phyloP scores from a whole-genome alignment of 2,797 vertebrate species.

The Chanos chanos region DNA sequence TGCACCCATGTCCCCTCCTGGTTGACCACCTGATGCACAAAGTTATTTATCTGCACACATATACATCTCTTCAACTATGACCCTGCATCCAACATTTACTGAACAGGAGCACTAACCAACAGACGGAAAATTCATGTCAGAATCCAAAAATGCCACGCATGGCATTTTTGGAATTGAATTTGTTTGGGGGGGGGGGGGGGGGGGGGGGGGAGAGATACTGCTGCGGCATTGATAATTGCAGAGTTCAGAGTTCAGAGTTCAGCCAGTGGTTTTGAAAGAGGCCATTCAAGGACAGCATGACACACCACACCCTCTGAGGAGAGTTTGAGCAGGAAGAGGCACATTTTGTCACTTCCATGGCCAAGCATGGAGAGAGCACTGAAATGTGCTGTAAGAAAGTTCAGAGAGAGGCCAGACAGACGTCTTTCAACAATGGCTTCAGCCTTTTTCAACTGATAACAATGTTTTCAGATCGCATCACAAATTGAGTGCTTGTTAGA shows the following conservation, averaged over 20 bases:
- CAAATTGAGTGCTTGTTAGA: slow-evolving; percentile 23
- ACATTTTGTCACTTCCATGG: slow-evolving; percentile 42
- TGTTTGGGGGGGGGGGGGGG: no score
- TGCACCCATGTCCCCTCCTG: slow-evolving; percentile 97
- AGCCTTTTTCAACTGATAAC: slow-evolving; percentile 53
- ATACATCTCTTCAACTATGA: slow-evolving; percentile 33
- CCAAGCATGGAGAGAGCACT: slow-evolving; percentile 44
- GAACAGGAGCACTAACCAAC: slow-evolving; percentile 11
- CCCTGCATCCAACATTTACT: slow-evolving; percentile 18
- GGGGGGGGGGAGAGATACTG: no score
- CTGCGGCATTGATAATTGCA: slow-evolving; percentile 60
- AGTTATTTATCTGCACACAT: slow-evolving; percentile 52
- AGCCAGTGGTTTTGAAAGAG: slow-evolving; percentile 43
- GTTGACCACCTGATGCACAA: slow-evolving; percentile 92
- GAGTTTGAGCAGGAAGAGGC: slow-evolving; percentile 51
- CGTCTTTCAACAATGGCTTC: slow-evolving; percentile 54
- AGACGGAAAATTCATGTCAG: no score
- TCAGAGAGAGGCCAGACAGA: slow-evolving; percentile 43
- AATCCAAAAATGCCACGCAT: no score
- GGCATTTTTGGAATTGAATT: slow-evolving; percentile 5
- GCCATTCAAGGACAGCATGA: slow-evolving; percentile 92
- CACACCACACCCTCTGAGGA: slow-evolving; percentile 90
- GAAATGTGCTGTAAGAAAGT: slow-evolving; percentile 48
- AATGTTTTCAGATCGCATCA: not conserved
- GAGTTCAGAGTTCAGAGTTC: slow-evolving; percentile 35